Base-by-base conservation (phyloP, 2,797 vertebrate species). In the Ptychobarbus kaznakovi region DNA sequence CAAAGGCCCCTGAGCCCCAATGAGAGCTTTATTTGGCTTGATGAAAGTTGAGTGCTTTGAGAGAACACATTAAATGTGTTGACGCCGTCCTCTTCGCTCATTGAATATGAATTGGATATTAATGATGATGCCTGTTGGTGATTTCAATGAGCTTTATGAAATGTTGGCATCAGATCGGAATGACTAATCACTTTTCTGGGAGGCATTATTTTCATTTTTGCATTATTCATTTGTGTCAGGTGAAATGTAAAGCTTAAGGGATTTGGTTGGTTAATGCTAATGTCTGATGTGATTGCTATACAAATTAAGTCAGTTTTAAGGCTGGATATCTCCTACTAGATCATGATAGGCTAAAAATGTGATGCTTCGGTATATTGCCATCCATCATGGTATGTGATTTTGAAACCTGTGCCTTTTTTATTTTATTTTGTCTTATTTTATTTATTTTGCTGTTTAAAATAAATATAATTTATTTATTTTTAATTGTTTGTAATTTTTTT, bases 11-110 rank as follows among this genome's bases (percentile, higher is more conserved):
- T 53, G 35, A 75, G 70, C 72, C 32, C 58, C 81, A 40, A 63
- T 15, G 58, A 70, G 83, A 84, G 74, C 65, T 84, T 84, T 70
- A 79, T 85, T 80, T 80, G 82, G 82, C 82, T 78, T 70, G 46
- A 61, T 69, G 75, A 78, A 78, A 84, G 73, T 82, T 86, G 73
- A 68, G 61, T 28, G 44, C 66, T 65, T 53, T 81, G 46, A 46
- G 40, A 66, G 42, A 83, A 83, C 20, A 11, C 72, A 83, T 75
- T 76, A 78, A 84, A 77, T 69, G 22, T 63, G 46, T 56, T 28
- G 76, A 63, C 13, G 56, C 42, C 1, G 44, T 80, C 58, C 42
- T 73, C 77, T 73, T 65, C 20, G 16, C 56, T 80, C 68, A 74
- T 80, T 85, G 68, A 80, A 85, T 85, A 65, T 80, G 53, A 80